phyloP scores from a whole-genome alignment of 1,140 invertebrate genomes.

The Antheraea pernyi region DNA sequence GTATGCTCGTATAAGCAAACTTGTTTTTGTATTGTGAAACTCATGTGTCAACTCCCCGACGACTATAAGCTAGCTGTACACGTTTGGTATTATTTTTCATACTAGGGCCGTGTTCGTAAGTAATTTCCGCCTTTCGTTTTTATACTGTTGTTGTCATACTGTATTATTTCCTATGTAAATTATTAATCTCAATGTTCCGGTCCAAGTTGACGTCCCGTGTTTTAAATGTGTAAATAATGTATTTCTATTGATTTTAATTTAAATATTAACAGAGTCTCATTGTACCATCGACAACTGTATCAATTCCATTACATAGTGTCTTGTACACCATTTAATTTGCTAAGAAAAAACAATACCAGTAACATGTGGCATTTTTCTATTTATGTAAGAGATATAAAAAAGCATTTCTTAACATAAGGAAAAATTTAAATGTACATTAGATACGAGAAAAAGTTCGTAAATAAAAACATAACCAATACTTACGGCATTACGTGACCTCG shows the following conservation, averaged over 20 bases:
- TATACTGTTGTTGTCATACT: slow-evolving; percentile 3
- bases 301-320: neutral
- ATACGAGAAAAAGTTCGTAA: too few species aligned
- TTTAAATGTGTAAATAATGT: neutral
- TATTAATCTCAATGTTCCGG: slow-evolving; percentile 4
- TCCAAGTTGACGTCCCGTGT: neutral
- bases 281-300: neutral
- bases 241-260: too few species aligned
- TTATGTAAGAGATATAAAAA: too few species aligned
- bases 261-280: neutral
- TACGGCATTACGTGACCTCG: too few species aligned
- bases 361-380: too few species aligned
- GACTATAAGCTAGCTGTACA: neutral
- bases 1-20: neutral
- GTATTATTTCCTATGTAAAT: slow-evolving; percentile 10
- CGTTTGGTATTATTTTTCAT: slow-evolving; percentile 1
- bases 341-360: too few species aligned
- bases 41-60: neutral
- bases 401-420: too few species aligned
- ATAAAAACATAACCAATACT: too few species aligned
- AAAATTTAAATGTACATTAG: too few species aligned
- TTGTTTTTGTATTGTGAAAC: slow-evolving; percentile 13
- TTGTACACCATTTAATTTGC: too few species aligned
- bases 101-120: neutral
- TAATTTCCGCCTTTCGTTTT: slow-evolving; percentile 13